Base-by-base conservation (phyloP, 2,797 vertebrate genomes). In the Aplochiton taeniatus region DNA sequence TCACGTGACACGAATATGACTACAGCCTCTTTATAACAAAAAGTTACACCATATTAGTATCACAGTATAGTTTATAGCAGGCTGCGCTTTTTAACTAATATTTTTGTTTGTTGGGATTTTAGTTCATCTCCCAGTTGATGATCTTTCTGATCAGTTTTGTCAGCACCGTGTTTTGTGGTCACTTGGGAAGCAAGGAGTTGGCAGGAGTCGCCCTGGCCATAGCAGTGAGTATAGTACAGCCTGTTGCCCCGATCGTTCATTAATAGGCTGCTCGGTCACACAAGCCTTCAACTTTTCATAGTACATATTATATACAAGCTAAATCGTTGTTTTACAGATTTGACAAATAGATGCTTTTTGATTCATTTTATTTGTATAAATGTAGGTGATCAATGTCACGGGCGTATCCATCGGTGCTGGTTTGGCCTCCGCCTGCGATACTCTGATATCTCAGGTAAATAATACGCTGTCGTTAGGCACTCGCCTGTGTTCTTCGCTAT, bases 121-220 rank as follows among this genome's bases (percentile, higher is more conserved):
- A 97, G 96, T 81, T 94, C 47, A 81, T 95, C 0, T 92, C 94
- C 20, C 95, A 96, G 86, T 0, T 91, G 72, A 91, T 95, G 93
- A 69, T 88, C 42, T 93, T 94, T 53, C 68, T 95, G 68, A 91
- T 94, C 74, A 90, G 90, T 0, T 85, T 95, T 0, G 79, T 96
- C 79, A 96, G 95, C 76, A 91, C 91, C 43, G 91, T 95, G 70
- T 97, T 96, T 86, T 95, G 95, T 54, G 96, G 96, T 19, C 95
- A 94, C 63, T 79, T 95, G 83, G 95, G 94, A 6, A 95, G 94
- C 76, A 91, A 88, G 0, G 91, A 96, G 75, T 87, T 96, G 19
- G 95, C 93, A 0, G 89, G 88, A 0, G 95, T 95, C 1, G 89
- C 90, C 0, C 86, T 98, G 46, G 90, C 95, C 0, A 86, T 92